Evolutionary conservation across 2,888 invertebrate species (phyloP), one percentile per base, ranked within the genome.

Genomic region (Xestia sexstrigata): DNA sequence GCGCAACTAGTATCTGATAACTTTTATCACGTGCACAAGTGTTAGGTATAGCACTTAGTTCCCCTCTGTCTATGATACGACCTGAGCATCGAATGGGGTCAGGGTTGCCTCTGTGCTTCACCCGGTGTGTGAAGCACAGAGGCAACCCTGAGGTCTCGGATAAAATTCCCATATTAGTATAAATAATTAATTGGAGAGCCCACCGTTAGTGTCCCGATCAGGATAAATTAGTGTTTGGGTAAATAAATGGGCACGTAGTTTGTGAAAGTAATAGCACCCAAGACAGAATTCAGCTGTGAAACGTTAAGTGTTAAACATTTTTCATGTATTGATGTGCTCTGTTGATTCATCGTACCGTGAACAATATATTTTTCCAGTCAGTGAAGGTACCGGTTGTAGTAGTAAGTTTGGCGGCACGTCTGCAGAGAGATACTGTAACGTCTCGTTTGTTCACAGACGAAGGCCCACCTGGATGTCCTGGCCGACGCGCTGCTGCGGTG

Each of bases 401-500:
- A 47, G 26, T 49, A 23, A 49, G 15, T 60, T 49, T 17, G 13
- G 17, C 11, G 6, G n/a, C 47, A 17, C 4, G 26, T 47, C 5
- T 55, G 62, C 30, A 17, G 7, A 66, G 49, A 49, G 47, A 60
- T 71, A 70, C 35, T 62, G 17, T 75, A 70, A 60, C 68, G 75
- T 47, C 9, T 15, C 4, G 26, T 77, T 69, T 86, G 71, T 89
- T 98, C 97, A 73, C 98, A 99, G 99, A 99, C 99, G 92, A 99
- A 99, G 96, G 99, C 99, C 93, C 99, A 99, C 95, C 97, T 99
- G 97, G 99, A 99, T 97, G 99, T 99, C 90, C 96, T 99, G 95
- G 99, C 99, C 88, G 99, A 99, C 97, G 99, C 99, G 93, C 97
- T 99, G 91, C 97, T 99, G 90, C 98, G 99, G 95, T 99, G 99